Percentiles rank a stretch among this genome's conserved stretches.
phyloP scores from a whole-genome alignment of 2,888 invertebrate species.

The Scelioninae gen. 2 region DNA sequence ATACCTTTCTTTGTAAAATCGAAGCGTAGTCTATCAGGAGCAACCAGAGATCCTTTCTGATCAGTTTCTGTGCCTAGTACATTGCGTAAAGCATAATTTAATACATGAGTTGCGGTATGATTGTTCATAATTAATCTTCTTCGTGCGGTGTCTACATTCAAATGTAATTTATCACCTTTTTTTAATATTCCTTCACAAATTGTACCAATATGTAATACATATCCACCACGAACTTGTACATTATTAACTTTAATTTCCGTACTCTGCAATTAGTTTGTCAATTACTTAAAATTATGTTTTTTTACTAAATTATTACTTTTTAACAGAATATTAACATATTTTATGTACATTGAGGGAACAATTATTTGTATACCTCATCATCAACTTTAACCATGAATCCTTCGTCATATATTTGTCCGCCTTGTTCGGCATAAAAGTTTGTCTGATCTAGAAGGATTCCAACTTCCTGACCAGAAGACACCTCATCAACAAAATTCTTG shows the following conservation, averaged over 20 bases:
- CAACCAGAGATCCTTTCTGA: conserved; percentile 97
- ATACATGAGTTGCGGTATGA: conserved; percentile 97
- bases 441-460: conserved; percentile 94
- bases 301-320: too few species aligned
- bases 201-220: conserved; percentile 93
- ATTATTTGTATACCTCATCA: conserved; percentile 81
- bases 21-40: conserved; percentile 96
- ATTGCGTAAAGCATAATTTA: conserved; percentile 94
- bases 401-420: conserved; percentile 98
- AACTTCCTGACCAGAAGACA: conserved; percentile 90
- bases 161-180: conserved; percentile 89
- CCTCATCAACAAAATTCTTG: conserved; percentile 90
- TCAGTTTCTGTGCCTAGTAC: conserved; percentile 94
- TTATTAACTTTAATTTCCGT: conserved; percentile 94
- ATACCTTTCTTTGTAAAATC: conserved; percentile 94
- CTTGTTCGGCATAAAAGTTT: conserved; percentile 98
- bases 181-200: conserved; percentile 86
- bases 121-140: conserved; percentile 98
- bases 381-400: conserved; percentile 90
- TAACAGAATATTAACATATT: too few species aligned
- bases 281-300: background rate
- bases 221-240: conserved; percentile 96
- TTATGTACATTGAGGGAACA: background rate
- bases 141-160: conserved; percentile 89
- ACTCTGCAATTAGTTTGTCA: conserved; percentile 73